Evolutionary conservation across 1,140 invertebrate genomes (phyloP), one percentile per base, ranked within the genome.

Genomic region (Drosophila pachea): DNA sequence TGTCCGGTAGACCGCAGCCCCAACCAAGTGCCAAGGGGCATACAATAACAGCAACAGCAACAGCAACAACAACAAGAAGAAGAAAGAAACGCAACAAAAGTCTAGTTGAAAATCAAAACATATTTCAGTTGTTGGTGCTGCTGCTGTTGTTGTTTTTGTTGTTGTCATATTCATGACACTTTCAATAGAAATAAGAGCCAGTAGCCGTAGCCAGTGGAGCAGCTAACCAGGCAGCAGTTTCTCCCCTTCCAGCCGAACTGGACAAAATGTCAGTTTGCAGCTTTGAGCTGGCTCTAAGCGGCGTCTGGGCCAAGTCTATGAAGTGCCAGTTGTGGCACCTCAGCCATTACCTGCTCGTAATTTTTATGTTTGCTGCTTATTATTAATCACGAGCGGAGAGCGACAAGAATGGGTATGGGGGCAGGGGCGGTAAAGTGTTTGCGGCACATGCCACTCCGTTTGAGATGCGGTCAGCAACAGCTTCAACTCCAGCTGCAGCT

Each of bases 321-420:
- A 87, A 76, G 76, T 84, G 84, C 78, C 84, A 87, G 78, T 81
- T 84, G 55, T 87, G 74, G 70, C 79, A 87, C 84, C 84, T 87
- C 31, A 16, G 49, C 32, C 12, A 52, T 52, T 52, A 52, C 32
- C 49, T 52, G 32, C n/a, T 5, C 49, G 35, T 52, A 52, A 52
- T 52, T 52, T 52, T 33, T 7, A 43, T 43, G 29, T 33, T 22
- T 35, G 35, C 12, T 52, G 79, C 69, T 72, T 83, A 66, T 83
- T 79, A 84, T 81, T 81, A 81, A 86, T 86, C 81, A 86, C 74
- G 68, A 77, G 40, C n/a, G 14, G 12, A 7, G 5, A 42, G 12
- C 6, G 9, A 42, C n/a, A 72, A 69, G 35, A 53, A 2, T 29
- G 35, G 29, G 9, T 33, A 7, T 14, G 12, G n/a, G 40, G 7